Conservation (phyloP, 2,113 vertebrate species). For the Leptodactylus fuscus region DNA sequence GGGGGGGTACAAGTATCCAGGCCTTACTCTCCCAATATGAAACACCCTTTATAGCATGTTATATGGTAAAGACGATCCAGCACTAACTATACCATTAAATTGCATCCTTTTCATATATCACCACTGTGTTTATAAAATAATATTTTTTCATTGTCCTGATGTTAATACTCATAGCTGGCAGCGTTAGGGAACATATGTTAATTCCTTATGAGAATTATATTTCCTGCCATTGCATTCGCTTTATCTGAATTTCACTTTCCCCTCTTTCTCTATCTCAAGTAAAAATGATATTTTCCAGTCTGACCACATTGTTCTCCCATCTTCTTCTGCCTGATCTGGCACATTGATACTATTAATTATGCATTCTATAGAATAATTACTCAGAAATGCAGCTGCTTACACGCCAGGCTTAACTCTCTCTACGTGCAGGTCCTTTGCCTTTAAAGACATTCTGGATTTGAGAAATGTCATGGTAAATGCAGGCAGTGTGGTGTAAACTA, state of each 20-base stretch:
- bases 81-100: background rate
- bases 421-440: conserved; percentile 5
- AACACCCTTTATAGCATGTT: no score
- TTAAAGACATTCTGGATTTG: conserved; percentile 26
- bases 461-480: conserved; percentile 31
- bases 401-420: conserved; percentile 44
- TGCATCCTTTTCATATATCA: background rate
- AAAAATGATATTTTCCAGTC: conserved; percentile 35
- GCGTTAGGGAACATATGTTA: background rate
- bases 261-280: background rate
- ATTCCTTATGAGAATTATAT: background rate
- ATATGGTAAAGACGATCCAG: no score
- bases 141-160: background rate
- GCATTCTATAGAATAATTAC: conserved; percentile 39
- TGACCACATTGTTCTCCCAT: conserved; percentile 27
- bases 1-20: no score
- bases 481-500: conserved; percentile 20
- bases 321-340: conserved; percentile 44
- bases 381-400: conserved; percentile 51
- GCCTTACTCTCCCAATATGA: no score
- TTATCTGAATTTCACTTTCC: background rate
- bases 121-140: background rate
- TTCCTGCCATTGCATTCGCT: background rate
- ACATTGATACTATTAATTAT: conserved; percentile 49
- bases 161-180: background rate